Percentiles rank a stretch among this genome's conserved stretches.
Evolutionary conservation across 2,797 vertebrate species (phyloP).

Genomic region (Percopsis omiscomaycus): DNA sequence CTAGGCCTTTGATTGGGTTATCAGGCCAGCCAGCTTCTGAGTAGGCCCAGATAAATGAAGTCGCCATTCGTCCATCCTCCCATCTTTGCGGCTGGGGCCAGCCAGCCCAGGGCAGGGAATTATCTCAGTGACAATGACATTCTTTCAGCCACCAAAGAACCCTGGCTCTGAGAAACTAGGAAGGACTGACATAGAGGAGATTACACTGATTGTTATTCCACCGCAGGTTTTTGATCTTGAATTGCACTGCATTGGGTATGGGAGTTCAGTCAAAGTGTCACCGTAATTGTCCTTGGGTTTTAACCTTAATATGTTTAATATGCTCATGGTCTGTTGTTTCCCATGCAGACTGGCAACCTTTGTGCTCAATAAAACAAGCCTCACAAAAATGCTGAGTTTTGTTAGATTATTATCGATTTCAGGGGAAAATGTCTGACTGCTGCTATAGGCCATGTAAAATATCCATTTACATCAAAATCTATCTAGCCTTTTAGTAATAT

Average conservation of each 20-base stretch:
- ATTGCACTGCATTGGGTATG: slow-evolving; percentile 48
- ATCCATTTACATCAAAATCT: neutral
- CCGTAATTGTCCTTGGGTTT: slow-evolving; percentile 12
- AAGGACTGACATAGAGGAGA: slow-evolving; percentile 49
- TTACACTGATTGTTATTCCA: slow-evolving; percentile 61
- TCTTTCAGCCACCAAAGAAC: slow-evolving; percentile 55
- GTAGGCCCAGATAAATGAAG: slow-evolving; percentile 64
- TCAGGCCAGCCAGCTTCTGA: slow-evolving; percentile 53
- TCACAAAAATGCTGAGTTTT: neutral
- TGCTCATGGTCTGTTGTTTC: slow-evolving; percentile 13
- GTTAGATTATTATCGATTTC: neutral
- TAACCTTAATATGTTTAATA: neutral
- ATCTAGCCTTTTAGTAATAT: neutral
- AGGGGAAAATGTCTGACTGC: neutral
- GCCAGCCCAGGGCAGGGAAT: slow-evolving; percentile 46
- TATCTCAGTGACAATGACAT: slow-evolving; percentile 58
- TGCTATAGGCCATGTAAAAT: neutral
- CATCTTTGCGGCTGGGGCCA: slow-evolving; percentile 35
- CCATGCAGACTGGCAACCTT: neutral
- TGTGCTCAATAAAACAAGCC: neutral
- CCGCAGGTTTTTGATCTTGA: slow-evolving; percentile 53
- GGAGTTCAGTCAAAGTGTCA: slow-evolving; percentile 19
- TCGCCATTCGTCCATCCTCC: slow-evolving; percentile 49
- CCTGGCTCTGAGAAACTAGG: slow-evolving; percentile 43
- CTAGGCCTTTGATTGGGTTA: slow-evolving; percentile 62